A percentile compares a stretch with the other conserved stretches of the same genome.
phyloP scores from a whole-genome alignment of 1,140 invertebrate genomes.

The Drosophila dunni region DNA sequence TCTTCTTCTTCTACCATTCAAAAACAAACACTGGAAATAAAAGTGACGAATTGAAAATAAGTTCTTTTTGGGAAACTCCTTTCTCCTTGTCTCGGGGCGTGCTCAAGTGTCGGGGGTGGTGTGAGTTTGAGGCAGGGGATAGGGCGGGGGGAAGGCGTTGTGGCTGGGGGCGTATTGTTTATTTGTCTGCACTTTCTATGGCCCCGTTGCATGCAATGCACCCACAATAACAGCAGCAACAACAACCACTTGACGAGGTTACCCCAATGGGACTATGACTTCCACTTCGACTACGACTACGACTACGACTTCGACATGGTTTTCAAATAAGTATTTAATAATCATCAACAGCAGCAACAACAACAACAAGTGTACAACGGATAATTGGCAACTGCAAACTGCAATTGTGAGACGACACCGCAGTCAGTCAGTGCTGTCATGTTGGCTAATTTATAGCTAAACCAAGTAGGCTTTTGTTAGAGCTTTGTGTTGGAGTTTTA shows the following conservation, averaged over 20 bases:
- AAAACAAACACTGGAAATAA: conserved; percentile 21
- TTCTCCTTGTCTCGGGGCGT: conserved; percentile 32
- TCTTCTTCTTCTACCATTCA: background rate
- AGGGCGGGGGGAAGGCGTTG: background rate
- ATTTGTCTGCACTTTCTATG: conserved; percentile 73
- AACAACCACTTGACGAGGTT: conserved; percentile 52
- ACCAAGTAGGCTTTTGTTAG: too few relatives aligned
- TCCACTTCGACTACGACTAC: conserved; percentile 30
- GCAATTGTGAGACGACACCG: conserved; percentile 53
- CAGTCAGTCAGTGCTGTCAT: background rate
- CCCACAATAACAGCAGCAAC: conserved; percentile 38
- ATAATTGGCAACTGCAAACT: conserved; percentile 61
- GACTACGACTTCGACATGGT: conserved; percentile 57
- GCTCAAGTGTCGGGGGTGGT: conserved; percentile 36
- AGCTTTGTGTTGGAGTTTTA: too few relatives aligned
- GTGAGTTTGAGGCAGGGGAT: too few relatives aligned
- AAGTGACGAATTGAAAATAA: conserved; percentile 46
- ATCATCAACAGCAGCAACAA: conserved; percentile 47
- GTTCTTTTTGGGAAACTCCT: conserved; percentile 30
- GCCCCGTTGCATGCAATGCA: conserved; percentile 76
- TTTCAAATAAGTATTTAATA: conserved; percentile 79
- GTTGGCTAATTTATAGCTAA: too few relatives aligned
- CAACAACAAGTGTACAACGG: conserved; percentile 36
- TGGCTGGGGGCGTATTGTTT: background rate
- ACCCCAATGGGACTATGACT: conserved; percentile 30